Evolutionary conservation across 2,797 vertebrate genomes (phyloP), one percentile per base, ranked within the genome.

Genomic region (Oophaga sylvatica): DNA sequence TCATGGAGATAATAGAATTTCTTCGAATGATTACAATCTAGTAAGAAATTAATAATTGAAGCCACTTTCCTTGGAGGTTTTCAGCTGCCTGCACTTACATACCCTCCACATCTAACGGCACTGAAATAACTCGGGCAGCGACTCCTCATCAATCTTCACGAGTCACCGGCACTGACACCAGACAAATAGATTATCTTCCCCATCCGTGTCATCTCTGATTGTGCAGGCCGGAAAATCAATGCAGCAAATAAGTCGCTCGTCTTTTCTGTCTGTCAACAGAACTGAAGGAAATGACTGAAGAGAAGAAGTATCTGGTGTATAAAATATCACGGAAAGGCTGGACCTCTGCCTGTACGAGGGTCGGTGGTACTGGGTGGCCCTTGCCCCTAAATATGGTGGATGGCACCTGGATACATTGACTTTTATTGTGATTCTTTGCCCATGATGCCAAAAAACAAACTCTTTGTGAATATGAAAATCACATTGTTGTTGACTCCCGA

Each of bases 171-270:
- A 68, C 31, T 90, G 91, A 93, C 87, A 92, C 87, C 60, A 89
- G 89, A 89, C 83, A 90, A 80, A 90, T 77, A 90, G 90, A 93
- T 92, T 85, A 89, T 81, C 89, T 87, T 59, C 78, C 56, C 22
- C 88, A 48, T 86, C 81, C 71, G 41, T 90, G 90, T 90, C 89
- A 84, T 65, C 90, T 91, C 19, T 19, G 73, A 80, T 91, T 91
- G 91, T 85, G 89, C 90, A 83, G 80, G 79, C 86, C 89, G 85
- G 88, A 85, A 90, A 87, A 87, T 5, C 81, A 84, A 86, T 89
- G 71, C 76, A n/a, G n/a, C 68, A 80, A 68, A 78, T 83, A 82
- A 84, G 19, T 53, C n/a, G 35, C 41, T 68, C 79, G 31, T 63
- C 65, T 60, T 78, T 67, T 59, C 29, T 78, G 67, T 19, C 68